phyloP scores from a whole-genome alignment of 2,113 vertebrate species.

The Platysternon megacephalum region DNA sequence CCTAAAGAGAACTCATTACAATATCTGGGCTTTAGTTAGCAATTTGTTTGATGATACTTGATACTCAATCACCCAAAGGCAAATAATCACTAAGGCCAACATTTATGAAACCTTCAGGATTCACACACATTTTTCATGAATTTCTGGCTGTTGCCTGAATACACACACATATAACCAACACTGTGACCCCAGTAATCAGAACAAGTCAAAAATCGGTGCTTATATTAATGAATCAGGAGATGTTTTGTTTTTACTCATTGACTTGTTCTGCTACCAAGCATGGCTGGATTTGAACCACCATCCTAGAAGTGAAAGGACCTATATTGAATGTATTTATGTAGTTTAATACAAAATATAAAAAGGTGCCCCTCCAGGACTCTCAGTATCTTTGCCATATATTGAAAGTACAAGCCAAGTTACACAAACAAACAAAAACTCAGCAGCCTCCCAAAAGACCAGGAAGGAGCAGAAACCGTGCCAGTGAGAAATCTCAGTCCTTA shows the following conservation, averaged over 20 bases:
- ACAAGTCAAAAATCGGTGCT: conserved; percentile 64
- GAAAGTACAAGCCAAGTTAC: conserved; percentile 38
- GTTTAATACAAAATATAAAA: conserved; percentile 52
- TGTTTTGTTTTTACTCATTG: conserved; percentile 64
- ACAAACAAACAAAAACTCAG: conserved; percentile 54
- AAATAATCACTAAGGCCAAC: conserved; percentile 50
- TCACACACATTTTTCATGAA: conserved; percentile 58
- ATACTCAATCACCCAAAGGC: conserved; percentile 50
- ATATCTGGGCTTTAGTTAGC: not conserved
- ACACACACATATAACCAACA: conserved; percentile 56
- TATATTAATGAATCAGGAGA: conserved; percentile 66
- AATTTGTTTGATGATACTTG: not conserved
- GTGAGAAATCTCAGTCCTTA: conserved; percentile 24
- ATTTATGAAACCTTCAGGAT: conserved; percentile 70
- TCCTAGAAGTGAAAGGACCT: conserved; percentile 61
- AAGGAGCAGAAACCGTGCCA: conserved; percentile 18
- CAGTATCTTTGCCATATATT: conserved; percentile 44
- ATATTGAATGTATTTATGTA: conserved; percentile 62
- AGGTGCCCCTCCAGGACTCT: conserved; percentile 29
- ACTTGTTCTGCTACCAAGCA: conserved; percentile 62
- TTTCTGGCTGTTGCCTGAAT: conserved; percentile 64
- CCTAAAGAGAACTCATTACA: not conserved
- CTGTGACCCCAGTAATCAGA: conserved; percentile 64
- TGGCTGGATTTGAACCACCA: conserved; percentile 60
- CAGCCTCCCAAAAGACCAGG: conserved; percentile 30